These are phyloP conservation scores for Pelosia muscerda DNA, from an alignment of 2,888 invertebrate species.

Conservation along the genomic window DNA sequence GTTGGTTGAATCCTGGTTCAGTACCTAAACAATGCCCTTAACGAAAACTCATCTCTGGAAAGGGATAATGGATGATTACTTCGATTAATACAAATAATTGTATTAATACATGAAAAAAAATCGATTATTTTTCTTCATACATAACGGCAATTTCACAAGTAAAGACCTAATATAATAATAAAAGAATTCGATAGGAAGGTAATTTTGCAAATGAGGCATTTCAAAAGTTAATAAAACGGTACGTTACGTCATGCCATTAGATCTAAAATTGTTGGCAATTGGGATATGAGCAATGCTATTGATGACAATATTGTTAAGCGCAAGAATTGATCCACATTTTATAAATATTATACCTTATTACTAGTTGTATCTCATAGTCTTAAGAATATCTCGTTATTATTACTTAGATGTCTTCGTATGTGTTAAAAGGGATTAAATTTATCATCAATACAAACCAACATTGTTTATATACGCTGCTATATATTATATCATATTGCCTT, in stretches of 20 bases:
- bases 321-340: conserved; percentile 83
- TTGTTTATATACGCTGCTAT: conserved; percentile 31
- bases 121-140: too few relatives aligned
- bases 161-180: too few relatives aligned
- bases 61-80: too few relatives aligned
- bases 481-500: conserved; percentile 27
- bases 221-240: conserved; percentile 37
- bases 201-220: conserved; percentile 30
- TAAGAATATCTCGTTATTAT: conserved; percentile 71
- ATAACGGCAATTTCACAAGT: too few relatives aligned
- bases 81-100: too few relatives aligned
- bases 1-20: too few relatives aligned
- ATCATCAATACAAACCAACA: conserved; percentile 32
- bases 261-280: conserved; percentile 63
- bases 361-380: conserved; percentile 69
- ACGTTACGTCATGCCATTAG: conserved; percentile 48
- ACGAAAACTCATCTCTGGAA: too few relatives aligned
- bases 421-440: conserved; percentile 46
- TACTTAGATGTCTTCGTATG: conserved; percentile 53
- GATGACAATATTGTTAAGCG: conserved; percentile 85
- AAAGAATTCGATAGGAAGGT: conserved; percentile 17
- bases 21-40: too few relatives aligned
- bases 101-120: too few relatives aligned
- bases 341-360: conserved; percentile 60
- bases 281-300: conserved; percentile 78